Percentiles rank a stretch among this genome's conserved stretches.
phyloP scores from a whole-genome alignment of 2,113 vertebrate genomes.

The Dipodomys spectabilis region DNA sequence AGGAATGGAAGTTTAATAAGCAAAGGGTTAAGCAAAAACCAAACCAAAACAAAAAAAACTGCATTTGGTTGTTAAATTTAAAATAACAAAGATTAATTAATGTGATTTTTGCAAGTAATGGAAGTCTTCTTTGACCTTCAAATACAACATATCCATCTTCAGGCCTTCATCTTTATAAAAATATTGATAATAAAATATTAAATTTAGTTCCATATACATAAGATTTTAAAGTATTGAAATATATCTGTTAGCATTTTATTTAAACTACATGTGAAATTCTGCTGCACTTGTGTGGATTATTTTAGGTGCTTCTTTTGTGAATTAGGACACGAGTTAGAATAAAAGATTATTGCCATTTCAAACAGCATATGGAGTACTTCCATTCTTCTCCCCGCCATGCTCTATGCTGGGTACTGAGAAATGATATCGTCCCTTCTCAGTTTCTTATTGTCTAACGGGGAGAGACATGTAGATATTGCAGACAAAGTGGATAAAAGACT shows the following conservation, averaged over 20 bases:
- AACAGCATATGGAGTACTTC: neutral
- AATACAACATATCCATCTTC: neutral
- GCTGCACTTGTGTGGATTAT: neutral
- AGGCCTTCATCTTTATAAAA: neutral
- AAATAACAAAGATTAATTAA: neutral
- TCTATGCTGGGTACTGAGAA: neutral
- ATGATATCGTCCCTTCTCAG: neutral
- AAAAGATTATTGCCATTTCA: neutral
- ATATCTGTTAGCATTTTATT: neutral
- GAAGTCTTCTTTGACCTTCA: neutral
- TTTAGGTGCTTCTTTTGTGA: neutral
- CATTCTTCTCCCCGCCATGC: neutral
- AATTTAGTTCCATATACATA: neutral
- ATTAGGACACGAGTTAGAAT: neutral
- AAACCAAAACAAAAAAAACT: neutral
- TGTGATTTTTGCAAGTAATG: neutral
- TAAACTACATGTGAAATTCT: neutral
- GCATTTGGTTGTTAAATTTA: conserved; percentile 12
- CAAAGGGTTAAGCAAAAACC: neutral
- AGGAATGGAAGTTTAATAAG: neutral
- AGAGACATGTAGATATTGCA: neutral
- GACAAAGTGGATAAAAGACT: neutral
- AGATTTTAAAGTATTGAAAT: neutral
- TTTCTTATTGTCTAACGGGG: neutral
- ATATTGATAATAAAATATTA: neutral